Base-by-base conservation (phyloP, 2,888 invertebrate genomes). In the Ceriagrion tenellum region DNA sequence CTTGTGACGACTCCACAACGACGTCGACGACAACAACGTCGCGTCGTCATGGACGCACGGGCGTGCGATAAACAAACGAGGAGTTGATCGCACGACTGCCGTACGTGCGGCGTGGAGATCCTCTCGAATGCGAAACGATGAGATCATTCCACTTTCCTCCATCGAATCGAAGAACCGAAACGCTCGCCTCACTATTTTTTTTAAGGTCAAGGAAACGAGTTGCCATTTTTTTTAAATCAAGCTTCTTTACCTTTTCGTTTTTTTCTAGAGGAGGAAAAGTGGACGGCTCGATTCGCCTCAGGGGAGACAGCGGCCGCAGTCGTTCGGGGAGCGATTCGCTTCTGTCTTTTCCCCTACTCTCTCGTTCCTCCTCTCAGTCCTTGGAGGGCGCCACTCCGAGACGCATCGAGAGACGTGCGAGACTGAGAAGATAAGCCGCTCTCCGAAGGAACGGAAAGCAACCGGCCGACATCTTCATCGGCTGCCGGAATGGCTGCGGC, bases 181-280 rank as follows among this genome's bases (percentile, higher is more conserved):
- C 8, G 23, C 69, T 8, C 69, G 26, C 69, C 26, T 69, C 69
- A 69, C 69, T 23, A n/a, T 6, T 74, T 13, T 69, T 81, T 81
- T 81, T 81, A 81, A 81, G 74, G 74, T 81, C 74, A 81, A 81
- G 74, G 74, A 81, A 81, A 81, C 74, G 13, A 30, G 74, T 81
- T 81, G 74, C 8, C n/a, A 30, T 81, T 81, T 30, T 26, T 30
- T 47, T 47, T 8, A 47, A 47, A 47, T 47, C 12, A 6, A 10
- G 18, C 20, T 59, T 59, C 20, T 69, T 69, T 69, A 20, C 69
- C 69, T 26, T 26, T 26, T 69, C 26, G 8, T 47, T 47, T 69
- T 30, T 81, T 81, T 81, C 18, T 16, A 0, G 16, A 30, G 74
- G 30, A 81, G 74, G 74, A 81, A 81, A 81, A 81, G 74, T 30